phyloP scores from a whole-genome alignment of 2,113 vertebrate species.

The Erythrocebus patas region DNA sequence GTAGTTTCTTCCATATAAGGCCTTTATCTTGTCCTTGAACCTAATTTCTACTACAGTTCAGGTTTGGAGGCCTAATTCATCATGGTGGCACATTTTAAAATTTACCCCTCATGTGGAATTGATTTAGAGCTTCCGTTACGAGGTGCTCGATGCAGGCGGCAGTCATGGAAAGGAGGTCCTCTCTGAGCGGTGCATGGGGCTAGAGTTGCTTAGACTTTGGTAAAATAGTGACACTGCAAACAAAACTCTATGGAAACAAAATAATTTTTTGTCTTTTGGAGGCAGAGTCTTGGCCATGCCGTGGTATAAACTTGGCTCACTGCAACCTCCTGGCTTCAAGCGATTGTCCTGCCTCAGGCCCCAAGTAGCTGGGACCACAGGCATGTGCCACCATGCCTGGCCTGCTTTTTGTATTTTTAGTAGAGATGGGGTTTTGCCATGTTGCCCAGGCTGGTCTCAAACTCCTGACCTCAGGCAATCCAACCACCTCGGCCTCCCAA shows the following conservation, averaged over 20 bases:
- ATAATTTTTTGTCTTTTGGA: neutral
- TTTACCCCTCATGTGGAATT: neutral
- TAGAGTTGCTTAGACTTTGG: too few relatives aligned
- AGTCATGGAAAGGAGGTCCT: neutral
- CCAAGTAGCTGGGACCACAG: too few relatives aligned
- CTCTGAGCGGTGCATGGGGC: neutral
- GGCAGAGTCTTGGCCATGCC: neutral
- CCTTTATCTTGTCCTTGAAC: neutral
- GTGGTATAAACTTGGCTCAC: too few relatives aligned
- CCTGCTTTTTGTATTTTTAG: too few relatives aligned
- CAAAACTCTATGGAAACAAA: neutral
- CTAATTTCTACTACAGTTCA: neutral
- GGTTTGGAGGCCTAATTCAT: neutral
- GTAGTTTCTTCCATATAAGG: neutral
- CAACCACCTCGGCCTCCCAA: too few relatives aligned
- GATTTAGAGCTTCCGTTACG: neutral
- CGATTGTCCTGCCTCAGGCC: too few relatives aligned
- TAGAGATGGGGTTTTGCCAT: too few relatives aligned
- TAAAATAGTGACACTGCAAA: fast-evolving
- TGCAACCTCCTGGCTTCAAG: too few relatives aligned
- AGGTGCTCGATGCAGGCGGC: neutral
- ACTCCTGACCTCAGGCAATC: too few relatives aligned
- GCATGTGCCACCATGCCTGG: too few relatives aligned
- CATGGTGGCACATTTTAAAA: neutral
- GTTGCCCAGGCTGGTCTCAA: too few relatives aligned